phyloP scores from a whole-genome alignment of 2,888 invertebrate species.

The Neoascia interrupta region DNA sequence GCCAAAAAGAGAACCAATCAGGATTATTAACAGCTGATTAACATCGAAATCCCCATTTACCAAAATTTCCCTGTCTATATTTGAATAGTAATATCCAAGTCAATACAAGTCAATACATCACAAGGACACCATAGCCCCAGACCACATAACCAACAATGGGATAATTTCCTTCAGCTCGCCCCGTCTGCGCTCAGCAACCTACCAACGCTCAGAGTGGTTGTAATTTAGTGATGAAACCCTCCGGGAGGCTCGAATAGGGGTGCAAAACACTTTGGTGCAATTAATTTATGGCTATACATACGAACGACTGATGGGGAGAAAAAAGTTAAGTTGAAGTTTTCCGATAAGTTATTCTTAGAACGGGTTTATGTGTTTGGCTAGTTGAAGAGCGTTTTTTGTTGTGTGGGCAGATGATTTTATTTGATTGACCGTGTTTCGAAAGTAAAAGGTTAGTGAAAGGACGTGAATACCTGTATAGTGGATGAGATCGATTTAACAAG shows the following conservation, averaged over 20 bases:
- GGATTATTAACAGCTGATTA: constrained; percentile 61
- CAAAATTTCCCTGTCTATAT: constrained; percentile 29
- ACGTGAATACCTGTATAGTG: too few relatives aligned
- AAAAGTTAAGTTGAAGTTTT: constrained; percentile 39
- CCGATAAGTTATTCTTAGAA: constrained; percentile 13
- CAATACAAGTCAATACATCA: constrained; percentile 56
- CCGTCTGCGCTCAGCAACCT: constrained; percentile 3
- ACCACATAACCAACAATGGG: too few relatives aligned
- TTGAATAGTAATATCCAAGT: constrained; percentile 12
- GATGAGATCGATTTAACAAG: too few relatives aligned
- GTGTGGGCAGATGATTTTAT: constrained; percentile 23
- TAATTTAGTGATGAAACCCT: constrained; percentile 37
- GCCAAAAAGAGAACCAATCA: constrained; percentile 48
- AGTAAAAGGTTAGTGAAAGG: too few relatives aligned
- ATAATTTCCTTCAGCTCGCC: constrained; percentile 25
- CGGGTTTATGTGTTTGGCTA: constrained; percentile 34
- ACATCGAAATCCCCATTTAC: constrained; percentile 46
- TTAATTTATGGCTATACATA: constrained; percentile 47
- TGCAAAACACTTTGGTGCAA: constrained; percentile 40
- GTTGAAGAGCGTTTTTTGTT: constrained; percentile 23
- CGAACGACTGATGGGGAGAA: constrained; percentile 1
- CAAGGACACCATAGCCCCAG: constrained; percentile 53
- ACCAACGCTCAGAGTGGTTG: constrained; percentile 16
- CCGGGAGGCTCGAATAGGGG: background rate
- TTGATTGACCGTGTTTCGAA: too few relatives aligned